These are phyloP conservation scores for Meta bourneti DNA, from an alignment of 2,888 invertebrate species.

Conservation along the genomic window DNA sequence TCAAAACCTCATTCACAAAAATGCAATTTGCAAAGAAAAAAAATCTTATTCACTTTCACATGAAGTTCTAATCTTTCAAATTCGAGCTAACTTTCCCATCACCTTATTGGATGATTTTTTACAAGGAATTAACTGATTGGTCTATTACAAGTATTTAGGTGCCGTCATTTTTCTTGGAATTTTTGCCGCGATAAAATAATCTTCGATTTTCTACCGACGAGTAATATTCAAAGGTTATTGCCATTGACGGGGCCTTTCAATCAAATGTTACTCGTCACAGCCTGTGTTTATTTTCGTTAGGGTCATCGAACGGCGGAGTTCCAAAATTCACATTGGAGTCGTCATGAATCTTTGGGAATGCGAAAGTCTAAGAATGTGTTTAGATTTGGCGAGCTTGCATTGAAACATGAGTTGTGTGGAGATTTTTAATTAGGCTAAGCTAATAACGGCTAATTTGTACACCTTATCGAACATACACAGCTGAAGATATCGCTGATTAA, in stretches of 20 bases:
- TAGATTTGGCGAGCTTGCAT: neutral
- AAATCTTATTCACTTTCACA: neutral
- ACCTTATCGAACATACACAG: neutral
- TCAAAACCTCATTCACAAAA: too few species aligned
- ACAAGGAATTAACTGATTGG: neutral
- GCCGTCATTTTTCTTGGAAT: neutral
- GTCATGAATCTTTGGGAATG: neutral
- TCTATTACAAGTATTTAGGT: neutral
- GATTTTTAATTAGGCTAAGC: neutral
- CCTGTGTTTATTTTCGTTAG: slow-evolving; percentile 16
- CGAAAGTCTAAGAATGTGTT: neutral
- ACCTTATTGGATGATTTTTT: neutral
- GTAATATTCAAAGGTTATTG: slow-evolving; percentile 37
- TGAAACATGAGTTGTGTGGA: neutral
- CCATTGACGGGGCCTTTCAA: slow-evolving; percentile 32
- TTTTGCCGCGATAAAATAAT: neutral
- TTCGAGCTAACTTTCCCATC: neutral
- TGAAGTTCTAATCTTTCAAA: neutral
- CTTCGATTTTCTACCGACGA: neutral
- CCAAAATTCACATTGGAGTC: slow-evolving; percentile 9
- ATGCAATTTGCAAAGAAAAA: too few species aligned
- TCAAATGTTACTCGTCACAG: neutral
- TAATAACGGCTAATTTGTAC: neutral
- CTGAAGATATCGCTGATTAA: neutral
- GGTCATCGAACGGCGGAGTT: slow-evolving; percentile 29